Conservation (phyloP, 1,140 invertebrate genomes). For the Hyposmocoma kahamanoa region DNA sequence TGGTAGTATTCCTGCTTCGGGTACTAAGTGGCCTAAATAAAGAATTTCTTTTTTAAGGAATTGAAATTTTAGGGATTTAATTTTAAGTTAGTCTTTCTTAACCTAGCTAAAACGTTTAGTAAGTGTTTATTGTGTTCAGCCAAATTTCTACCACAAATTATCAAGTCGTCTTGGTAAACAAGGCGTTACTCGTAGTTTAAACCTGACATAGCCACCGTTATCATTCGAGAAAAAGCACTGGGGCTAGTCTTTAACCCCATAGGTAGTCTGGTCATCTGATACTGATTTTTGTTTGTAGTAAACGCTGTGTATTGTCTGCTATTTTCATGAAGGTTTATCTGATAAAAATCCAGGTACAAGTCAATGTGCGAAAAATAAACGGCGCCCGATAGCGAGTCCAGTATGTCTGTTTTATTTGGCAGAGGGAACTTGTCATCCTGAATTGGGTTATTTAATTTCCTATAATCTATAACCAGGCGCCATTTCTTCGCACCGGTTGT, state of each 20-base stretch:
- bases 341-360: slow-evolving; percentile 55
- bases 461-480: slow-evolving; percentile 7
- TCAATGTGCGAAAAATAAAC: slow-evolving; percentile 22
- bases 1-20: background rate
- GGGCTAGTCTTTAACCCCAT: slow-evolving; percentile 29
- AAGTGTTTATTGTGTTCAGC: background rate
- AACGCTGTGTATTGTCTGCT: slow-evolving; percentile 48
- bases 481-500: slow-evolving; percentile 9
- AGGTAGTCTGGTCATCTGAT: slow-evolving; percentile 19
- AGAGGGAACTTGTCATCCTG: slow-evolving; percentile 3
- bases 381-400: slow-evolving; percentile 19
- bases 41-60: slow-evolving; percentile 1
- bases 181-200: slow-evolving; percentile 24
- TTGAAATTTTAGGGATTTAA: background rate
- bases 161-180: background rate
- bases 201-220: slow-evolving; percentile 24
- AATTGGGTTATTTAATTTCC: slow-evolving; percentile 19
- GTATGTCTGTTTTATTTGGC: slow-evolving; percentile 15
- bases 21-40: slow-evolving; percentile 1
- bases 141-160: background rate
- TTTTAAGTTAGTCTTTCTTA: slow-evolving; percentile 2
- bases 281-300: slow-evolving; percentile 22
- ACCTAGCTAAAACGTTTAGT: background rate
- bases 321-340: slow-evolving; percentile 40
- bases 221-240: slow-evolving; percentile 21